Evolutionary conservation across 2,113 vertebrate species (phyloP).

Genomic region (Etheostoma cragini): DNA sequence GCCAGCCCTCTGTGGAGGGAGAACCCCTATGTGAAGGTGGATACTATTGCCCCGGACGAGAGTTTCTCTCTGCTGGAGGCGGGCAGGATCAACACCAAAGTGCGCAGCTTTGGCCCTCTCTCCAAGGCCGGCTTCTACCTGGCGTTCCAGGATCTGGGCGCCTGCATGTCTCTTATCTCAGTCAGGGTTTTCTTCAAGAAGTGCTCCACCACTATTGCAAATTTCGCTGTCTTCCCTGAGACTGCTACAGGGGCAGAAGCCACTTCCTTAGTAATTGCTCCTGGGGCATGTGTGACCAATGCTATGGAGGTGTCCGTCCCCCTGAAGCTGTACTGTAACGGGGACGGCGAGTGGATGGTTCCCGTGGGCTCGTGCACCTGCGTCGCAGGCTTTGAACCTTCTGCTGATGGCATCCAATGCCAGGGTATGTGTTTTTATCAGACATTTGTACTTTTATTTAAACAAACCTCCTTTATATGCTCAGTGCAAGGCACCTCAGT

Average conservation of each 20-base stretch:
- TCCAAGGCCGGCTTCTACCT: conserved; percentile 97
- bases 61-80: conserved; percentile 95
- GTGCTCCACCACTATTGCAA: conserved; percentile 94
- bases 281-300: conserved; percentile 92
- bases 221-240: conserved; percentile 96
- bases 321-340: conserved; percentile 97
- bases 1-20: conserved; percentile 96
- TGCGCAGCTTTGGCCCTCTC: conserved; percentile 97
- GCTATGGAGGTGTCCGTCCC: conserved; percentile 96
- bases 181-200: conserved; percentile 98
- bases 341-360: conserved; percentile 99
- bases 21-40: conserved; percentile 98
- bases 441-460: conserved; percentile 68
- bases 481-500: conserved; percentile 68
- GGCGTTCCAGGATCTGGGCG: conserved; percentile 97
- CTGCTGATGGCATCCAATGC: conserved; percentile 92
- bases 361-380: conserved; percentile 97
- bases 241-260: conserved; percentile 96
- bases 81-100: conserved; percentile 95
- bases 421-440: conserved; percentile 86
- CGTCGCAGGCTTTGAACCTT: conserved; percentile 90
- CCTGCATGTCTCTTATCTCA: conserved; percentile 98
- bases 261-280: conserved; percentile 96
- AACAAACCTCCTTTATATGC: conserved; percentile 72
- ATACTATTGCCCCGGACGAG: conserved; percentile 97